phyloP scores from a whole-genome alignment of 2,797 vertebrate genomes.

The Enteromius mattozi region DNA sequence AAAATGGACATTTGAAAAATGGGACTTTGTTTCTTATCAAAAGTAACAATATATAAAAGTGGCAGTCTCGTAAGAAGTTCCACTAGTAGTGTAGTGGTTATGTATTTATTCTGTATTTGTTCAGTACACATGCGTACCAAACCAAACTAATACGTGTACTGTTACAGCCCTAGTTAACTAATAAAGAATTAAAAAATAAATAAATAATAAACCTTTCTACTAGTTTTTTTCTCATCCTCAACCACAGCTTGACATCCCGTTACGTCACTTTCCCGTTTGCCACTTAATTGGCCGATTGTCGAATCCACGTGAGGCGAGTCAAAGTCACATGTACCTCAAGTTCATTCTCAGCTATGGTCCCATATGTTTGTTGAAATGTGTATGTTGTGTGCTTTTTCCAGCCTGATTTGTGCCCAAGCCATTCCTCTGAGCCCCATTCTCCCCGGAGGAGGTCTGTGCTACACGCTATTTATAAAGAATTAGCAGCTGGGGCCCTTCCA shows the following conservation, averaged over 20 bases:
- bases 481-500: constrained; percentile 85
- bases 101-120: background rate
- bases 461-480: constrained; percentile 84
- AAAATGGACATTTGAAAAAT: background rate
- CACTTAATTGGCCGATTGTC: constrained; percentile 31
- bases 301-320: constrained; percentile 64
- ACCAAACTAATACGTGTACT: background rate
- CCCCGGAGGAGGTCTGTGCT: constrained; percentile 68
- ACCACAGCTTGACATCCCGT: background rate
- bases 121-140: background rate
- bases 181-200: background rate
- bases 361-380: constrained; percentile 83
- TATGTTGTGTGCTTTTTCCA: constrained; percentile 79
- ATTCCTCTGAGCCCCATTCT: constrained; percentile 78
- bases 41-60: background rate
- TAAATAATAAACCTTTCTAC: background rate
- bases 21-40: background rate
- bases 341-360: constrained; percentile 77
- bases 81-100: background rate
- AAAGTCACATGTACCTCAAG: constrained; percentile 76
- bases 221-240: background rate
- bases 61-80: background rate
- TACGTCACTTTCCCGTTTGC: constrained; percentile 5
- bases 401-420: constrained; percentile 78
- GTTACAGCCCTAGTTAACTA: background rate